These are phyloP conservation scores for Ophion ellenae DNA, from an alignment of 2,888 invertebrate genomes.

Conservation along the genomic window DNA sequence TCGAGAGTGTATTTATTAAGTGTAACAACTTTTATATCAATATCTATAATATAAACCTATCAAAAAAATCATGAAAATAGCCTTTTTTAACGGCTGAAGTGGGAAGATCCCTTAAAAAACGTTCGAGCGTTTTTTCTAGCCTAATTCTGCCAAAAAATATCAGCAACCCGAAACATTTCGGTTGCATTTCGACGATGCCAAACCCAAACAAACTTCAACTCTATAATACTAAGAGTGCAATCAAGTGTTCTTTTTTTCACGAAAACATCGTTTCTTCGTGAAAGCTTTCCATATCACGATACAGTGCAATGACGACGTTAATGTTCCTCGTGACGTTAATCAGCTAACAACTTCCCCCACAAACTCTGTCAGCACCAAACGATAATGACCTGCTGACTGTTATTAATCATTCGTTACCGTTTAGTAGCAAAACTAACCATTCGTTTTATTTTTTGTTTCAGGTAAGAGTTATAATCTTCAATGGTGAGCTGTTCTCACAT, in stretches of 20 bases:
- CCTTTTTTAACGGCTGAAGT: too few relatives aligned
- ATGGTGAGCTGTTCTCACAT: background rate
- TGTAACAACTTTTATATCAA: too few relatives aligned
- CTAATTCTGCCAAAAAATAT: background rate
- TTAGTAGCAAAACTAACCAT: background rate
- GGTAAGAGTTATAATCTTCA: slow-evolving; percentile 28
- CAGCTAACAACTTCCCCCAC: too few relatives aligned
- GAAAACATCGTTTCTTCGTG: background rate
- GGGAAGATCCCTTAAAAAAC: background rate
- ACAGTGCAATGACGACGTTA: background rate
- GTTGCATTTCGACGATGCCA: too few relatives aligned
- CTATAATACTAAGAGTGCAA: too few relatives aligned
- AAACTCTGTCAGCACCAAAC: background rate
- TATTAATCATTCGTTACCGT: background rate
- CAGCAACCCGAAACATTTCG: background rate
- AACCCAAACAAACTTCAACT: too few relatives aligned
- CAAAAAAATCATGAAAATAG: too few relatives aligned
- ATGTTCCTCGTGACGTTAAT: too few relatives aligned
- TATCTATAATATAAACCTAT: too few relatives aligned
- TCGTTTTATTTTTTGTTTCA: slow-evolving; percentile 37
- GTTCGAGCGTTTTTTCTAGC: background rate
- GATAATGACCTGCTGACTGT: background rate
- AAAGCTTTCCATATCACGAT: background rate
- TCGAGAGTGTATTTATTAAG: too few relatives aligned
- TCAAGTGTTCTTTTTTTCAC: background rate